Conservation (phyloP, 2,888 invertebrate species). For the Cantharis rustica region DNA sequence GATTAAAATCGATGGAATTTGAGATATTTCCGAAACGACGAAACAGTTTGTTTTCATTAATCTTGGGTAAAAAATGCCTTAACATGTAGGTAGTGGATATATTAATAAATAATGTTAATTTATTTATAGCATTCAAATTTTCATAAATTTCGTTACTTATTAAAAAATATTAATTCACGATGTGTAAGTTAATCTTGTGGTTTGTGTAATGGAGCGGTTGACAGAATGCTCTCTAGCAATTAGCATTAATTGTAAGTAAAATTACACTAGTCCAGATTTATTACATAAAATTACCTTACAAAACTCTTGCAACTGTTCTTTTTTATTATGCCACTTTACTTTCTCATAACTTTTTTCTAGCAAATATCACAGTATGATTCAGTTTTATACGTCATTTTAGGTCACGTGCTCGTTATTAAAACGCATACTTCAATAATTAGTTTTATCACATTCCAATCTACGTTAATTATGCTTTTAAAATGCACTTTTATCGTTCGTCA, state of each 20-base stretch:
- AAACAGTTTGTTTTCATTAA: not conserved
- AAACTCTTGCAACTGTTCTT: not conserved
- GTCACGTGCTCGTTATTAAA: not conserved
- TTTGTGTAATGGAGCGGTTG: slow-evolving; percentile 8
- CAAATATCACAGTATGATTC: not conserved
- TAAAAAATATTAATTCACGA: slow-evolving; percentile 17
- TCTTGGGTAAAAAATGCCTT: not conserved
- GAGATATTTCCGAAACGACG: not conserved
- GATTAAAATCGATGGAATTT: not conserved
- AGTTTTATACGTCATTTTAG: not conserved
- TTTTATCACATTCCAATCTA: not conserved
- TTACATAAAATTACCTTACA: slow-evolving; percentile 2
- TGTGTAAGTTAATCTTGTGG: slow-evolving; percentile 10
- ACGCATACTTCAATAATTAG: not conserved
- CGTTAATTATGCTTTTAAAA: not conserved
- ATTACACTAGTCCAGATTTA: slow-evolving; percentile 9
- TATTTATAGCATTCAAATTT: not conserved
- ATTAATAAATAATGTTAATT: not conserved
- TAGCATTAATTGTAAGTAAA: not conserved
- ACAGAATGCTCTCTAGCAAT: slow-evolving; percentile 18
- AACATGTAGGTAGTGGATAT: not conserved
- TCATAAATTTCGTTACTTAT: not conserved
- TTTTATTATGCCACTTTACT: not conserved
- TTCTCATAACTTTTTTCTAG: not conserved
- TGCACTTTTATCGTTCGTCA: not conserved